Evolutionary conservation across 2,888 invertebrate genomes (phyloP), one percentile per base, ranked within the genome.

Genomic region (Pristionchus arcanus): DNA sequence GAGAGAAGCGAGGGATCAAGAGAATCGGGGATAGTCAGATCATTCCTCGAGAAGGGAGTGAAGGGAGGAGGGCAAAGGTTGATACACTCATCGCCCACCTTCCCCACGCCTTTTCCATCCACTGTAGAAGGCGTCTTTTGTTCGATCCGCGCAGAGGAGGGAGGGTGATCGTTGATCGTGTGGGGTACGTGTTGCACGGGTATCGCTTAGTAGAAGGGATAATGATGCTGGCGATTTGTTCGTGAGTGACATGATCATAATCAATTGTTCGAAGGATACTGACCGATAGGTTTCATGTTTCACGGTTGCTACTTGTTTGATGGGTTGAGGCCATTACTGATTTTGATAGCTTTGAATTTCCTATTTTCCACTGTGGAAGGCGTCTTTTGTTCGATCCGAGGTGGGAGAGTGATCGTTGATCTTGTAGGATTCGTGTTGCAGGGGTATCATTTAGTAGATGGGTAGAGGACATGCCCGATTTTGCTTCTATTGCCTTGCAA

Each of bases 121-220:
- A n/a, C 66, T 66, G 28, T 28, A 66, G 66, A 66, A 66, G 71
- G n/a, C 34, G 9, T 49, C 28, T 25, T 74, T 74, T 37, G 37
- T 74, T 74, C 37, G 74, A n/a, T 37, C 28, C 28, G 19, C 13
- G 31, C 28, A 7, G 68, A 9, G 19, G 28, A 68, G 31, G 28
- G 74, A 63, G 74, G 68, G n/a, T 28, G 68, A 68, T n/a, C 68
- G 68, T 68, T 68, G 68, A 68, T 68, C 68, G 25, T 3, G 68
- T 13, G 13, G 31, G 31, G 9, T 68, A 28, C 68, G 68, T n/a
- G 68, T 31, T 68, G 63, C 63, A 63, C 9, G 15, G 25, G 25
- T 63, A 21, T 16, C 5, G 21, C 25, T 21, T 63, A 16, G 9
- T 63, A 11, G 25, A n/a, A n/a, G n/a, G n/a, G n/a, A n/a, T n/a